phyloP scores from a whole-genome alignment of 1,140 invertebrate species.

The Charaxes varanes region DNA sequence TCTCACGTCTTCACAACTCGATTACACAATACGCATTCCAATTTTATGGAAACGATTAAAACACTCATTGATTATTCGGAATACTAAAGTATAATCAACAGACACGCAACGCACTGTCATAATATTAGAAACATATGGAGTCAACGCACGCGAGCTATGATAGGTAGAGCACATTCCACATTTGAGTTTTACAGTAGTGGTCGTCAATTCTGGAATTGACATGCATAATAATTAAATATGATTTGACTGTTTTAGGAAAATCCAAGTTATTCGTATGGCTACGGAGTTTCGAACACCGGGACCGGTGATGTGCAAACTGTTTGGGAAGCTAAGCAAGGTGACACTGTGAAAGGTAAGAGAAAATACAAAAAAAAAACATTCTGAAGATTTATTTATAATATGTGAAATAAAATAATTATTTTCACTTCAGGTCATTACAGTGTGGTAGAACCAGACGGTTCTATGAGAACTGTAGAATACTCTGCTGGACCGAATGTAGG shows the following conservation, averaged over 20 bases:
- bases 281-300: constrained; percentile 70
- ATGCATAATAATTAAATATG: constrained; percentile 18
- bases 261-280: constrained; percentile 74
- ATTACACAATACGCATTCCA: constrained; percentile 38
- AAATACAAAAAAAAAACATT: too few species aligned
- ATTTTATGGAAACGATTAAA: constrained; percentile 56
- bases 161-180: constrained; percentile 43
- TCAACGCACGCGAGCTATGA: constrained; percentile 49
- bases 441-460: constrained; percentile 69
- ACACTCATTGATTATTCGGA: constrained; percentile 51
- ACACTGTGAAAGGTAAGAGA: constrained; percentile 74
- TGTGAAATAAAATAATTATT: constrained; percentile 6
- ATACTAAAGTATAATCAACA: constrained; percentile 45
- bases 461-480: constrained; percentile 68
- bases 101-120: constrained; percentile 55
- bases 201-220: constrained; percentile 26
- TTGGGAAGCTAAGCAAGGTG: constrained; percentile 78
- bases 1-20: constrained; percentile 31
- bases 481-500: constrained; percentile 61
- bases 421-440: constrained; percentile 62
- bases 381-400: neutral
- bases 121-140: constrained; percentile 53
- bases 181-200: constrained; percentile 15
- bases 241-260: constrained; percentile 46
- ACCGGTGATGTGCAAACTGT: constrained; percentile 80